Evolutionary conservation across 2,888 invertebrate species (phyloP).

Genomic region (Polylopha cassiicola): DNA sequence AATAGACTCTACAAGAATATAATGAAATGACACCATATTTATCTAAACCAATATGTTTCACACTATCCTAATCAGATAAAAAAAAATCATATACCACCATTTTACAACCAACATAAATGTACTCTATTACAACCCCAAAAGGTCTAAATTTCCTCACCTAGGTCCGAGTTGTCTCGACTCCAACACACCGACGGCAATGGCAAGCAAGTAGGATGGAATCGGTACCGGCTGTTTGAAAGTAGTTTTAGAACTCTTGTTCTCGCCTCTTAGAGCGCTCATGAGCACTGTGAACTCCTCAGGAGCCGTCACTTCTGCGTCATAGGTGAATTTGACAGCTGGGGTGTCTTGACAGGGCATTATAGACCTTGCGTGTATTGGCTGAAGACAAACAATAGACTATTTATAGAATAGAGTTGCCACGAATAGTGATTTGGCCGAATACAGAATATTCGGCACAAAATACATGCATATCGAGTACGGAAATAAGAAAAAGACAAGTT

Average conservation of each 20-base stretch:
- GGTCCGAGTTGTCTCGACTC: constrained; percentile 86
- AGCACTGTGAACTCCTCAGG: constrained; percentile 86
- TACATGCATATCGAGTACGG: no score
- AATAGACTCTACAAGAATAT: no score
- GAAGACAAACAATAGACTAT: constrained; percentile 23
- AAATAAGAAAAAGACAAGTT: not conserved
- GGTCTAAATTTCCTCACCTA: constrained; percentile 47
- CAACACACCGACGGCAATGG: constrained; percentile 90
- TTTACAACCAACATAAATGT: no score
- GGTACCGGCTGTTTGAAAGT: constrained; percentile 87
- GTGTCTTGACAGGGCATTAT: constrained; percentile 95
- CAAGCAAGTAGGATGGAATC: constrained; percentile 92
- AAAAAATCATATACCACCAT: no score
- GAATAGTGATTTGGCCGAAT: no score
- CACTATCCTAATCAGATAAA: no score
- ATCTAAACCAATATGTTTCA: no score
- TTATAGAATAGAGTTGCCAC: no score
- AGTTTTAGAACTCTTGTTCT: constrained; percentile 59
- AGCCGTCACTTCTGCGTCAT: constrained; percentile 84
- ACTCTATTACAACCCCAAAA: not conserved
- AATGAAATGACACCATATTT: no score
- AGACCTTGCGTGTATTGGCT: constrained; percentile 93
- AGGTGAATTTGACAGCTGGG: constrained; percentile 91
- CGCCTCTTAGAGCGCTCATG: constrained; percentile 89
- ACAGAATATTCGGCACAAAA: no score